Base-by-base conservation (phyloP, 2,113 vertebrate genomes). In the Mixornis gularis region DNA sequence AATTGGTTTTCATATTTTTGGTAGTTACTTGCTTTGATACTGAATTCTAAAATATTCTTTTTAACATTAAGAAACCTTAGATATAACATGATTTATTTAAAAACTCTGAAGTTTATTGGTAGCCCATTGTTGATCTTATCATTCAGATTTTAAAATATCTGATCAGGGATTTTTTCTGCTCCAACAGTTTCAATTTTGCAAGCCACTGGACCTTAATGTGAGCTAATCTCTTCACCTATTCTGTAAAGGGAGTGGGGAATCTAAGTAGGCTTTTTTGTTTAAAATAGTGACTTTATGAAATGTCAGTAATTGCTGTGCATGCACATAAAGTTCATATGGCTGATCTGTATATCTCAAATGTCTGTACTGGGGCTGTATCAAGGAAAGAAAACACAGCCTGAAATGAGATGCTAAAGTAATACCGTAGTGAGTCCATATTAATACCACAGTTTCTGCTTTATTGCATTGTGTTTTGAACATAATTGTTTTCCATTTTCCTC, bases 181-280 rank as follows among this genome's bases (percentile, higher is more conserved):
- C 66, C 89, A 92, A 34, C 72, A 72, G 80, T 92, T 96, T 96
- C 95, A 96, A 95, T 96, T 97, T 96, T 97, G 94, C 95, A 96
- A 94, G 79, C 93, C 95, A 96, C 82, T 97, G 96, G 95, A 93
- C 96, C 93, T 92, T 95, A 92, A 96, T 96, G 94, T 91, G 89
- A 95, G 82, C 65, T 92, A 96, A 96, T 94, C 40, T 94, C 81
- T 83, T 89, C 41, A 81, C 64, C 62, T 93, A 60, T 95, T 90
- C 92, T 74, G 41, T 60, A n/a, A 16, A 36, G 58, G 40, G 36
- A 5, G 17, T 2, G n/a, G 7, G 13, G 51, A 73, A 78, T 15
- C 60, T 56, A 78, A 90, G 72, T 40, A 78, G 56, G 40, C 3
- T 79, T 90, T 81, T 95, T 91, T 93, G 59, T 91, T 92, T 95